Conservation (phyloP, 2,113 vertebrate genomes). For the Odocoileus virginianus region DNA sequence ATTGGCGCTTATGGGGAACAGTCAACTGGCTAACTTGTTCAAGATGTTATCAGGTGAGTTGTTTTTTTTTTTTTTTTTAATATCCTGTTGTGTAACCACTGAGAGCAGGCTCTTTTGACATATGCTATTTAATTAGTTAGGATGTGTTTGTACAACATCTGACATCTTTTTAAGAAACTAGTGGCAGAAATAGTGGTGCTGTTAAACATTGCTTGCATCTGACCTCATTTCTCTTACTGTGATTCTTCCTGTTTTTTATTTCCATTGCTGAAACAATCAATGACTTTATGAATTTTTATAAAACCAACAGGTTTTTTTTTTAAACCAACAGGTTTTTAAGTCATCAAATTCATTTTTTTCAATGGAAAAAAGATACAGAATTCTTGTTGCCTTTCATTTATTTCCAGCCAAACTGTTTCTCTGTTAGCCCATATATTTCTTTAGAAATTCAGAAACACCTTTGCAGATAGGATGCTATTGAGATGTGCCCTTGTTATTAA, state of each 20-base stretch:
- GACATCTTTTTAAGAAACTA: neutral
- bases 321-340: neutral
- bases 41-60: slow-evolving; percentile 88
- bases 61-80: slow-evolving; percentile 4
- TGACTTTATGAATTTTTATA: neutral
- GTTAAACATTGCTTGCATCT: neutral
- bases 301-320: neutral
- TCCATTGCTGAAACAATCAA: neutral
- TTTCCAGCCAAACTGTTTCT: slow-evolving; percentile 8
- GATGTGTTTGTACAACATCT: neutral
- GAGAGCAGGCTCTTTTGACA: neutral
- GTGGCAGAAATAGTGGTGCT: neutral
- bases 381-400: neutral
- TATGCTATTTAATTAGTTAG: neutral
- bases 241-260: neutral
- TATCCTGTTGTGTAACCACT: neutral
- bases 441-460: neutral
- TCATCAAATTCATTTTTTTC: neutral
- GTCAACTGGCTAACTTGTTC: slow-evolving; percentile 93
- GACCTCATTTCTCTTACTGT: neutral
- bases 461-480: neutral
- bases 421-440: neutral
- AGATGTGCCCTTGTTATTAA: neutral
- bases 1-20: slow-evolving; percentile 97
- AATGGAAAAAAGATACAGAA: neutral